Percentiles rank a stretch among this genome's conserved stretches.
These are phyloP conservation scores for Ceriagrion tenellum DNA, from an alignment of 2,888 invertebrate genomes.

Conservation along the genomic window DNA sequence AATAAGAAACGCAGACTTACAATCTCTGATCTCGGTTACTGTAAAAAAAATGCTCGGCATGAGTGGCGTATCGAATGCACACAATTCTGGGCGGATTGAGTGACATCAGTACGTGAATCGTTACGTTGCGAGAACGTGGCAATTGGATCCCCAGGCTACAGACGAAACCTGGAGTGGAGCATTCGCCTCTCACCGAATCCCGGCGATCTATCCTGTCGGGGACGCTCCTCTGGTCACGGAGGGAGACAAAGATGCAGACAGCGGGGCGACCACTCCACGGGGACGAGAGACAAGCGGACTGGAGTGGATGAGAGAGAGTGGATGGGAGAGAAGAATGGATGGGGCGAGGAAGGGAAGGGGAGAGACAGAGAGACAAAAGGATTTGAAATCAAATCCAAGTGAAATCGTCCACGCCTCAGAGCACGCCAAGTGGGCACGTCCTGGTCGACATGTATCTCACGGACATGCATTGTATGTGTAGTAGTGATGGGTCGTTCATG, in stretches of 20 bases:
- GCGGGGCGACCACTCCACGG: neutral
- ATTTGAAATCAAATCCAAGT: slow-evolving; percentile 6
- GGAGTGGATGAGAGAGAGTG: neutral
- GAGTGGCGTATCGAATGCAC: no score
- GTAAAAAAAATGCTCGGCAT: no score
- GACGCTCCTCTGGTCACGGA: neutral
- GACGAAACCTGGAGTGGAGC: neutral
- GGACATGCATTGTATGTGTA: no score
- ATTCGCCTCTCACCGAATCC: neutral
- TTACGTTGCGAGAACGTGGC: no score
- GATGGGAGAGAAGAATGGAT: neutral
- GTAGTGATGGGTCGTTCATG: no score
- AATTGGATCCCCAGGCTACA: neutral
- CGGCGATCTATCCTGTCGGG: neutral
- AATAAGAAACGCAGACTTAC: no score
- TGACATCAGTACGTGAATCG: no score
- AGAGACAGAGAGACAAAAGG: neutral
- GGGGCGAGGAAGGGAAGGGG: neutral
- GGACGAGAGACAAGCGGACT: neutral
- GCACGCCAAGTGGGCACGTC: slow-evolving; percentile 13
- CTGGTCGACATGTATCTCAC: neutral
- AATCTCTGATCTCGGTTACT: no score
- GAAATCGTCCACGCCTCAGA: neutral
- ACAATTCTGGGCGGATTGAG: no score
- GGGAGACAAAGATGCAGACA: neutral